phyloP scores from a whole-genome alignment of 2,797 vertebrate species.

The Carcharodon carcharias region DNA sequence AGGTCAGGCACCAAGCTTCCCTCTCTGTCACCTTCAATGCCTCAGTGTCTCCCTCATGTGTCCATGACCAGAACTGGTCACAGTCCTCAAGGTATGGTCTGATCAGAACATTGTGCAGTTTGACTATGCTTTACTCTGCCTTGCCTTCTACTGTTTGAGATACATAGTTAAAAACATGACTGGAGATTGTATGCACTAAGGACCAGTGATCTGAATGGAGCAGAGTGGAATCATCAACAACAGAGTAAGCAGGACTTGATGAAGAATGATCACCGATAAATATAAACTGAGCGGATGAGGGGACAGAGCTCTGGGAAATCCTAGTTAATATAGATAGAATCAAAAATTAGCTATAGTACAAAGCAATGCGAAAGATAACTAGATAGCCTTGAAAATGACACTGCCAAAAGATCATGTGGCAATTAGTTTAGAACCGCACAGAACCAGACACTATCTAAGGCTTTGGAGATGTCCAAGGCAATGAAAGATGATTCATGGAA shows the following conservation, averaged over 20 bases:
- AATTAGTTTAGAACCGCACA: background rate
- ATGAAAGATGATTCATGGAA: background rate
- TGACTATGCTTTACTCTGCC: background rate
- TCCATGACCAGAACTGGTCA: background rate
- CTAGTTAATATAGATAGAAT: background rate
- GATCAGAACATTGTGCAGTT: no score
- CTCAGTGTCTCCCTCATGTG: background rate
- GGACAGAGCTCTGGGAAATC: background rate
- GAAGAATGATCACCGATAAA: background rate
- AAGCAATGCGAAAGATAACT: background rate
- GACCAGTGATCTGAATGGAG: slow-evolving; percentile 17
- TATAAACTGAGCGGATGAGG: background rate
- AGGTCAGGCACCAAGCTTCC: background rate
- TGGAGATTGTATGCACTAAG: background rate
- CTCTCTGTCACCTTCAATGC: background rate
- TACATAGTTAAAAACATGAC: background rate
- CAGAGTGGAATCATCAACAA: background rate
- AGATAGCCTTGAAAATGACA: background rate
- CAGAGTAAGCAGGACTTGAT: background rate
- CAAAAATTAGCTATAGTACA: background rate
- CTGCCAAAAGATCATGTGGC: background rate
- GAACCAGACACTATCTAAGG: background rate
- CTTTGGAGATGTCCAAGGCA: background rate
- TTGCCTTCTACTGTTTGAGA: background rate
- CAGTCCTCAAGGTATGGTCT: background rate